Base-by-base conservation (phyloP, 2,113 vertebrate genomes). In the Cinclus mexicanus region DNA sequence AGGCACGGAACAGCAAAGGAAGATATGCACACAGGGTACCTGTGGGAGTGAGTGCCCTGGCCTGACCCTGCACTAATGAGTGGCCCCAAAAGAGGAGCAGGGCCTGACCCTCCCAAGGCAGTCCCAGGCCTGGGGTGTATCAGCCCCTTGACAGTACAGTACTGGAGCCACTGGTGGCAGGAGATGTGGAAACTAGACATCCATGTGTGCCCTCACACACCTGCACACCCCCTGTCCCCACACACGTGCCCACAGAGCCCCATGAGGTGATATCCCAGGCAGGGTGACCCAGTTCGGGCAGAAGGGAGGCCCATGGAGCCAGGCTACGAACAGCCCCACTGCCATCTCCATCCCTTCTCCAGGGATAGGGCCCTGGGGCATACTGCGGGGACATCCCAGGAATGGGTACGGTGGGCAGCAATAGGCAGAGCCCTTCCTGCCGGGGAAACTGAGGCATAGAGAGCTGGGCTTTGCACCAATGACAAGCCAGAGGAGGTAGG, bases 371-470 rank as follows among this genome's bases (percentile, higher is more conserved):
- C 6, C 29, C 22, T 26, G 18, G 37, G 31, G 6, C 16, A 5
- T 2, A 1, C 4, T 28, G 56, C 1, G 3, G 28, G 18, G 13
- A 44, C 0, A 0, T 2, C 13, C 35, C 29, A 13, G 31, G 29
- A 50, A 12, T 6, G 5, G n/a, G 10, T 13, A 21, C 0, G 0
- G 29, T 12, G n/a, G 47, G 59, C 63, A 79, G 52, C n/a, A 29
- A 13, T 4, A 26, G 64, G 35, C 26, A 78, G 37, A 57, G 12
- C 47, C n/a, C 67, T 67, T 24, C 37, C 37, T 49, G 52, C 28
- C 44, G 33, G 78, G 44, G 86, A 83, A 75, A 76, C 47, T 4
- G 49, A 80, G 71, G 67, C 76, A 83, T 0, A 0, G 35, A 46
- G 16, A 37, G 37, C 57, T 20, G 53, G 31, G 31, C 55, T 55